phyloP scores from a whole-genome alignment of 2,797 vertebrate genomes.

The Rhinoraja longicauda region DNA sequence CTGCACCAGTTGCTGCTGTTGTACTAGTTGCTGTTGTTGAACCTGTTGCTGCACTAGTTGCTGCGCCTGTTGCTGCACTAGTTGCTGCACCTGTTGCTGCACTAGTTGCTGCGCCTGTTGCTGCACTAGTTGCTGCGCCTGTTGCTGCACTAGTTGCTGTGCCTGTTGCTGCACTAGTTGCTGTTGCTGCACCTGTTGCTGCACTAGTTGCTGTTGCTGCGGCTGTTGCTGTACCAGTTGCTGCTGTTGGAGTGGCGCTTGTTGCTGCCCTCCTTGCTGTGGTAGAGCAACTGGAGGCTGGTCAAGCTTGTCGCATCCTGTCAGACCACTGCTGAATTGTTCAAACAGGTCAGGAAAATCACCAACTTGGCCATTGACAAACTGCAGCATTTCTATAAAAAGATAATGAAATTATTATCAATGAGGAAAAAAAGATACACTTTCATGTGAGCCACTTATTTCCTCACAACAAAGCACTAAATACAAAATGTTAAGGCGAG shows the following conservation, averaged over 20 bases:
- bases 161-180: not conserved
- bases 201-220: not conserved
- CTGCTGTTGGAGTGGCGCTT: not conserved
- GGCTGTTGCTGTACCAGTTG: not conserved
- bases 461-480: not conserved
- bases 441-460: not conserved
- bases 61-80: slow-evolving; percentile 43
- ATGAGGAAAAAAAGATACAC: not conserved
- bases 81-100: not conserved
- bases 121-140: slow-evolving; percentile 43
- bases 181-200: not conserved
- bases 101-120: not conserved
- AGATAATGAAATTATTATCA: slow-evolving; percentile 35
- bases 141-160: not conserved
- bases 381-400: slow-evolving; percentile 88
- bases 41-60: not conserved
- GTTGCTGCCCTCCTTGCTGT: not conserved
- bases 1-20: slow-evolving; percentile 44
- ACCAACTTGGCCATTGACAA: slow-evolving; percentile 89
- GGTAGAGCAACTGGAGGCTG: not conserved
- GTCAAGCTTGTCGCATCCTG: slow-evolving; percentile 14
- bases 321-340: slow-evolving; percentile 54
- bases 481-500: not conserved
- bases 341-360: slow-evolving; percentile 91
- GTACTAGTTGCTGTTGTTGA: not conserved